Base-by-base conservation (phyloP, 2,797 vertebrate species). In the Linurgus olivaceus region DNA sequence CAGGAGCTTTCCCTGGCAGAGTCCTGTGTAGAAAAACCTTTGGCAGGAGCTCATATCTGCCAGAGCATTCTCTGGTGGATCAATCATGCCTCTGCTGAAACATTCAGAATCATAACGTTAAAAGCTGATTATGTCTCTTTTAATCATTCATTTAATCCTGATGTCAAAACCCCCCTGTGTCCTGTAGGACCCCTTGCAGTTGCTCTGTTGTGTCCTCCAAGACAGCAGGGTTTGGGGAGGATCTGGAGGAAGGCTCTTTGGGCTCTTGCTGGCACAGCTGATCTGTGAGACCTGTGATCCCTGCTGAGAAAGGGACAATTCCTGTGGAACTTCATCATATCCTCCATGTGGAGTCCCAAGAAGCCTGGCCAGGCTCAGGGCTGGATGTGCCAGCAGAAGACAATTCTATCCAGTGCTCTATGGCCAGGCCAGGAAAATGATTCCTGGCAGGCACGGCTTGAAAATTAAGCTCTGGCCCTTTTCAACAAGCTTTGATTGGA, bases 141-240 rank as follows among this genome's bases (percentile, higher is more conserved):
- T n/a, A 66, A 55, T 44, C 10, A 51, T 40, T 71, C 6, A 24
- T 12, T 54, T 45, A 70, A 2, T 29, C 37, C 40, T 79, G 20
- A 10, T 78, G 54, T 31, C 33, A 63, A 65, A 71, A 3, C 0
- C 23, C 11, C 1, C 11, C 1, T 6, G 2, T 51, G 33, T 55
- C 18, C 57, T 42, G 25, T 7, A 66, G 47, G 71, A 47, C 13
- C 47, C 73, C 47, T 15, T 66, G 51, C 58, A 75, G 38, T 19
- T 52, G 17, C 45, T 17, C 37, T 29, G 19, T 5, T 31, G 1
- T 3, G 6, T 45, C 20, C 86, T 52, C 17, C 28, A 61, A 40
- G 42, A 21, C 5, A 59, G 57, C 44, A 11, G 10, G 7, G 10
- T 33, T 48, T 65, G 47, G 42, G 25, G 11, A 29, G n/a, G 38